These are phyloP conservation scores for Teinopalpus imperialis DNA, from an alignment of 2,888 invertebrate species.

Conservation along the genomic window DNA sequence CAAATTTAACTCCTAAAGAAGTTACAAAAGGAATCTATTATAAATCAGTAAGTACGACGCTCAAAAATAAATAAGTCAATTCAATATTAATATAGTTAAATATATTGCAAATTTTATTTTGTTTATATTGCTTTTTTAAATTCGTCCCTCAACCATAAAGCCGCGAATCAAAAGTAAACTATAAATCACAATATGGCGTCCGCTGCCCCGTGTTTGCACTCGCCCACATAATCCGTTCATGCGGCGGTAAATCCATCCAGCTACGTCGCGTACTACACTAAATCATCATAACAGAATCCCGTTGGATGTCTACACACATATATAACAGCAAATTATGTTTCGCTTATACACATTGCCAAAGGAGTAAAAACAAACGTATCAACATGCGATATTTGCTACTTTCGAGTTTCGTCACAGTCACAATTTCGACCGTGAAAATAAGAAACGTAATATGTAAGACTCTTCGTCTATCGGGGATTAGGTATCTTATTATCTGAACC, in stretches of 20 bases:
- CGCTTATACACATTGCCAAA: slow-evolving; percentile 37
- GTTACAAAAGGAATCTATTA: no score
- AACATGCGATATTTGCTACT: slow-evolving; percentile 5
- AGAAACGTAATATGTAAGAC: no score
- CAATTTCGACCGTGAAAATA: no score
- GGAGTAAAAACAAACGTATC: slow-evolving; percentile 13
- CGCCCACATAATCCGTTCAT: slow-evolving; percentile 82
- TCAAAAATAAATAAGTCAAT: no score
- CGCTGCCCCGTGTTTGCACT: slow-evolving; percentile 79
- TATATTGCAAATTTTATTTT: slow-evolving; percentile 13
- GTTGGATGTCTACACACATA: slow-evolving; percentile 39
- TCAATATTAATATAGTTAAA: no score
- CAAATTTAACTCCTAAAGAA: no score
- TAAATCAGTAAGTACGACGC: no score
- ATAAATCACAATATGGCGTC: slow-evolving; percentile 79
- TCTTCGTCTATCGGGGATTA: no score
- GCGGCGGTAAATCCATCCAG: slow-evolving; percentile 79
- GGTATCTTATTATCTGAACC: slow-evolving; percentile 24
- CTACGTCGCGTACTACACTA: slow-evolving; percentile 72
- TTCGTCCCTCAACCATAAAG: slow-evolving; percentile 65
- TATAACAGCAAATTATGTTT: slow-evolving; percentile 28
- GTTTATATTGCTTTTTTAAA: slow-evolving; percentile 40
- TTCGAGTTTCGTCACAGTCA: no score
- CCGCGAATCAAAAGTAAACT: slow-evolving; percentile 76
- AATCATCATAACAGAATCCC: slow-evolving; percentile 82